Evolutionary conservation across 2,797 vertebrate species (phyloP).

Genomic region (Melanogrammus aeglefinus): DNA sequence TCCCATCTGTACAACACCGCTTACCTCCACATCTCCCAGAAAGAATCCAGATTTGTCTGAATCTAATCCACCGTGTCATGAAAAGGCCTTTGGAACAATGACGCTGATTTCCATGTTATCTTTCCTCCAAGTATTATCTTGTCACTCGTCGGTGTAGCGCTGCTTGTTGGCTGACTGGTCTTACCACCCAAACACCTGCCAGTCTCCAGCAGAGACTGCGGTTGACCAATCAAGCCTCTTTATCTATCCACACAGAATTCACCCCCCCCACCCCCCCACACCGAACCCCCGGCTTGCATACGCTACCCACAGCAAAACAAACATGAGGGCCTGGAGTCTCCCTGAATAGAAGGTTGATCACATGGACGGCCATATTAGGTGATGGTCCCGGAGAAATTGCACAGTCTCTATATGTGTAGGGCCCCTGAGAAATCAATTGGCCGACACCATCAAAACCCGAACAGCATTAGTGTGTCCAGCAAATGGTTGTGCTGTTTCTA

Average conservation of each 20-base stretch:
- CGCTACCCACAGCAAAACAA: not conserved
- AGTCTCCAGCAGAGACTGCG: not conserved
- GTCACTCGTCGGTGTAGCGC: not conserved
- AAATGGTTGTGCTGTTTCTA: not conserved
- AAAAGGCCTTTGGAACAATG: not conserved
- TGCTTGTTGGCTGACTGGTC: not conserved
- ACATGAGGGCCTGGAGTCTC: not conserved
- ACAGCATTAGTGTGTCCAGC: not conserved
- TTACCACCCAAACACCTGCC: not conserved
- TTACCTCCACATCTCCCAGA: not conserved
- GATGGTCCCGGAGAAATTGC: not conserved
- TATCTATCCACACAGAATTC: not conserved
- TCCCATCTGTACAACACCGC: not conserved
- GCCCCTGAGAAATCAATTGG: not conserved
- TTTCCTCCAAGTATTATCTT: not conserved
- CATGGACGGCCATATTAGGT: not conserved
- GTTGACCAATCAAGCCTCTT: conserved; percentile 15
- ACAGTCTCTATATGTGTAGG: not conserved
- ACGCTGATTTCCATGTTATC: not conserved
- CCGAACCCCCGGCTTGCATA: not conserved
- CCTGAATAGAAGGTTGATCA: not conserved
- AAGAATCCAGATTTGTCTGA: not conserved
- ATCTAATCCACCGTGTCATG: not conserved
- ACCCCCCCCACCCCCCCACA: not conserved
- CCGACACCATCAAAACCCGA: not conserved